Conservation (phyloP, 2,113 vertebrate genomes). For the Zapornia atra region DNA sequence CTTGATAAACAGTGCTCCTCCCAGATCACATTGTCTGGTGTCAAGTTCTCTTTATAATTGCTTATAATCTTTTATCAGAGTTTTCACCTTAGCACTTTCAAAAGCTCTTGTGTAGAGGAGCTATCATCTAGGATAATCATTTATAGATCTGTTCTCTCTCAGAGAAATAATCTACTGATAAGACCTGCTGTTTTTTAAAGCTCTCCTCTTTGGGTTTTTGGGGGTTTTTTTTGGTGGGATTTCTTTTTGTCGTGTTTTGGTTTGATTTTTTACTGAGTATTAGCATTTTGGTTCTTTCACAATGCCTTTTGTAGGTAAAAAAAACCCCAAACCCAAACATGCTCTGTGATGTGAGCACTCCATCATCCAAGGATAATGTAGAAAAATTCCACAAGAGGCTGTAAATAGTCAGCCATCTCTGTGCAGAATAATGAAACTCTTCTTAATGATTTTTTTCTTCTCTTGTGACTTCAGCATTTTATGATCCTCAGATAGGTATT, state of each 20-base stretch:
- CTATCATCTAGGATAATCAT: background rate
- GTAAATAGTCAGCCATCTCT: background rate
- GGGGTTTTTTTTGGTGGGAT: background rate
- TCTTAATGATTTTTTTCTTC: background rate
- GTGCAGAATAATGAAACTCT: background rate
- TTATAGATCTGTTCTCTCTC: background rate
- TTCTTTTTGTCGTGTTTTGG: no score
- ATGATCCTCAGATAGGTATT: background rate
- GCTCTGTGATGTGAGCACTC: background rate
- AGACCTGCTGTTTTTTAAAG: background rate
- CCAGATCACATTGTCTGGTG: background rate
- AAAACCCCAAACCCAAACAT: background rate
- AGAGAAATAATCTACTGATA: background rate
- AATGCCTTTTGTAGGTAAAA: background rate
- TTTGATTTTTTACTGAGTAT: background rate
- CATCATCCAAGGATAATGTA: background rate
- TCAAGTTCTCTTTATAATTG: background rate
- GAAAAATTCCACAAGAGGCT: background rate
- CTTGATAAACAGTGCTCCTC: background rate
- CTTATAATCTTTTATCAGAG: background rate
- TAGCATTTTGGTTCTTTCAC: background rate
- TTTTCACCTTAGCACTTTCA: background rate
- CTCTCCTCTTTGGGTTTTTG: background rate
- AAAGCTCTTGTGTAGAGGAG: background rate
- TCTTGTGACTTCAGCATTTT: background rate